Base-by-base conservation (phyloP, 1,140 invertebrate species). In the Ericerus pela region DNA sequence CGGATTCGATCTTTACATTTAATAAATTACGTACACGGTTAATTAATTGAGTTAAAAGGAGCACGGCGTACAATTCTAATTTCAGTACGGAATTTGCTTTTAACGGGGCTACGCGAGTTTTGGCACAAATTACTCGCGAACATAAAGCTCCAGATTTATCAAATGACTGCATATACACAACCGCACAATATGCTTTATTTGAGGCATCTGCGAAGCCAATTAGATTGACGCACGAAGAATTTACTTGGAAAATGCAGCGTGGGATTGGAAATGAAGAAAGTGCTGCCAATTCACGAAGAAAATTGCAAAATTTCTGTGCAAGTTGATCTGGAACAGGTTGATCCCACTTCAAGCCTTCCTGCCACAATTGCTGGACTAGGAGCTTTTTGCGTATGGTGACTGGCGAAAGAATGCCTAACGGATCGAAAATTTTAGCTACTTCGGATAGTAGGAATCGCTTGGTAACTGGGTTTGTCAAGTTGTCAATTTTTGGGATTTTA, bases 341-440 rank as follows among this genome's bases (percentile, higher is more conserved):
- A 58, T 71, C 67, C 67, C 67, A 70, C 0, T 36, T 51, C 2
- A 68, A 3, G 20, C 66, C 65, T 6, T 57, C 1, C 37, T 58
- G 37, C 67, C 66, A 70, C 36, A 70, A 37, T 22, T 58, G 51
- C 55, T 72, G 68, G 51, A 74, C 63, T 6, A 73, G 56, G 12
- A 69, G 36, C 63, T 74, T 74, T 2, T 37, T 56, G 0, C 54
- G 57, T 2, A 65, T 62, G 1, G 62, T 61, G 5, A 69, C 47
- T 4, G 70, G 67, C 1, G 64, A 55, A 2, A 72, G 22, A 59
- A 66, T 67, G 1, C 70, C 68, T n/a, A 73, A 29, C 0, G 69
- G 70, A 60, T 73, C 70, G 59, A 67, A 73, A 29, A 73, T 59
- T 26, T 55, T 64, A 64, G 20, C 59, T 51, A 10, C 66, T 65